These are phyloP conservation scores for Asteroscopus sphinx DNA, from an alignment of 2,888 invertebrate species.

Conservation along the genomic window DNA sequence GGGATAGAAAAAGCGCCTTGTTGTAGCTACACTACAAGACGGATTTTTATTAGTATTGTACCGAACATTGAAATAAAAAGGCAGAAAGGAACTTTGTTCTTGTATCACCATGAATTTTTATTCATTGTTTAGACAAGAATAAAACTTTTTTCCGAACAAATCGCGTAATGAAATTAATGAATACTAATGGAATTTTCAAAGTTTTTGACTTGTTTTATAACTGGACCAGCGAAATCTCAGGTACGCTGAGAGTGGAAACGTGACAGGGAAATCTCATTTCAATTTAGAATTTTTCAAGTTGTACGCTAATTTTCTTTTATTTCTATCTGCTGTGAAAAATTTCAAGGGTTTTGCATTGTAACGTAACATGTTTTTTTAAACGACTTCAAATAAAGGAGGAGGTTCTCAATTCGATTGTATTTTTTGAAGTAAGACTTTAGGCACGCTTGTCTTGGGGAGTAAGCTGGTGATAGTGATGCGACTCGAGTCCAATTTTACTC, in stretches of 20 bases:
- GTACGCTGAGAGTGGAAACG: constrained; percentile 20
- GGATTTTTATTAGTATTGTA: too few relatives aligned
- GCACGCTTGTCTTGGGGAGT: too few relatives aligned
- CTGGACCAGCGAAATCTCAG: constrained; percentile 28
- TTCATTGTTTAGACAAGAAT: constrained; percentile 6
- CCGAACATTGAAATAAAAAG: too few relatives aligned
- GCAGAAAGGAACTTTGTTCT: too few relatives aligned
- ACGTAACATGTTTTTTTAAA: not conserved
- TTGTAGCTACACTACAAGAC: too few relatives aligned
- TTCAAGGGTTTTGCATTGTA: constrained; percentile 20
- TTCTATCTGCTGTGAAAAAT: constrained; percentile 17
- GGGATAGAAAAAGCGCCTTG: too few relatives aligned
- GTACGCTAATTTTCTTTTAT: constrained; percentile 37
- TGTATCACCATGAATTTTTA: not conserved
- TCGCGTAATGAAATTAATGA: constrained; percentile 42
- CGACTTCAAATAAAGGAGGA: too few relatives aligned
- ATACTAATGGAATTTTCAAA: constrained; percentile 48
- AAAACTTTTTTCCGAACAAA: constrained; percentile 35
- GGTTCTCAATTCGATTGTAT: too few relatives aligned
- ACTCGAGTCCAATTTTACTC: too few relatives aligned
- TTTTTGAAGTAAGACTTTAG: too few relatives aligned
- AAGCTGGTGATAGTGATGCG: too few relatives aligned
- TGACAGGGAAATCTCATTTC: constrained; percentile 35
- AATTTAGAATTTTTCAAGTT: constrained; percentile 42
- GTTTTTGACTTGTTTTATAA: constrained; percentile 46